These are phyloP conservation scores for Pygmarrhopalites habei DNA, from an alignment of 1,140 invertebrate species.

Conservation along the genomic window DNA sequence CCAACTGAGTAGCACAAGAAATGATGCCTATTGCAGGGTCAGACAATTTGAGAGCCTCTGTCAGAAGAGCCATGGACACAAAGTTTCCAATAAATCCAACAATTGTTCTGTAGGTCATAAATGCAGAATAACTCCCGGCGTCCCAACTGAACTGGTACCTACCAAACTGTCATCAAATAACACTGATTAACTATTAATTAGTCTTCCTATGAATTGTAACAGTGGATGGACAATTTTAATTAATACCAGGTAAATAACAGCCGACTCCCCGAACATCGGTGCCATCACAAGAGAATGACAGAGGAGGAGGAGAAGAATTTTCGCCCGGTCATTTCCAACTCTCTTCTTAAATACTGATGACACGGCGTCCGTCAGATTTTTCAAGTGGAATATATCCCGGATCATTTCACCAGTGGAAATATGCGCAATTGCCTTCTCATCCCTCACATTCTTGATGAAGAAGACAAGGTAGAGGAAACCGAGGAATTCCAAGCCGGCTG, in stretches of 20 bases:
- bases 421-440: slow-evolving; percentile 13
- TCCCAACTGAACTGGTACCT: slow-evolving; percentile 74
- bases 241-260: no score
- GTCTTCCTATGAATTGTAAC: no score
- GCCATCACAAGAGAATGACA: slow-evolving; percentile 19
- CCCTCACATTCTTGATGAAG: slow-evolving; percentile 19
- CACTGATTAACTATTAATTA: no score
- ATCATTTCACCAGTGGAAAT: slow-evolving; percentile 16
- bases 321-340: slow-evolving; percentile 21
- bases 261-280: slow-evolving; percentile 6
- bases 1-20: slow-evolving; percentile 68
- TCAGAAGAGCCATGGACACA: slow-evolving; percentile 31
- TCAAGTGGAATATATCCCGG: slow-evolving; percentile 25
- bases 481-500: slow-evolving; percentile 15
- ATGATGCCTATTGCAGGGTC: slow-evolving; percentile 71
- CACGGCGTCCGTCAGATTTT: slow-evolving; percentile 27
- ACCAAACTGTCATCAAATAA: slow-evolving; percentile 69
- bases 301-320: slow-evolving; percentile 19
- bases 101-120: slow-evolving; percentile 34
- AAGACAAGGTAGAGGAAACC: slow-evolving; percentile 16
- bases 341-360: slow-evolving; percentile 21
- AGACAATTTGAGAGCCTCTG: slow-evolving; percentile 19
- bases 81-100: slow-evolving; percentile 35
- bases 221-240: no score
- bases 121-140: slow-evolving; percentile 72